Conservation (phyloP, 2,797 vertebrate genomes). For the Leontocebus nigricollis region DNA sequence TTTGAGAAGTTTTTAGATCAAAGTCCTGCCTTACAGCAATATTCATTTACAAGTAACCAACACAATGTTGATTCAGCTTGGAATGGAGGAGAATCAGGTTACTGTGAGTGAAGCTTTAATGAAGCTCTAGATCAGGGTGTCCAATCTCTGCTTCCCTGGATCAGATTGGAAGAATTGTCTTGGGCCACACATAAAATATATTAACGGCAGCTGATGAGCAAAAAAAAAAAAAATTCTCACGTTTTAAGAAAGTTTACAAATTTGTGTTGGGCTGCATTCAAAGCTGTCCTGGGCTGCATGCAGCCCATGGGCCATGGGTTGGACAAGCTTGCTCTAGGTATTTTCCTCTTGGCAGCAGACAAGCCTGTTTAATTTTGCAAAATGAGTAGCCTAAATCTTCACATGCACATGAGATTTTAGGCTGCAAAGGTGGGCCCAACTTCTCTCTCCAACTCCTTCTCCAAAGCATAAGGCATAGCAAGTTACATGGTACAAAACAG, state of each 20-base stretch:
- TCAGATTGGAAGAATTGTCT: background rate
- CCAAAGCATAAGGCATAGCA: background rate
- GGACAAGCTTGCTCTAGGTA: background rate
- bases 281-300: too few species aligned
- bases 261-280: too few species aligned
- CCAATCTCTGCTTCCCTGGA: too few species aligned
- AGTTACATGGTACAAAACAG: background rate
- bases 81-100: background rate
- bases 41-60: background rate
- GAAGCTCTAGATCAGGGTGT: background rate
- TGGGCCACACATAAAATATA: background rate
- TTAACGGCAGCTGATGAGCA: background rate
- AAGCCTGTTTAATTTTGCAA: constrained; percentile 21
- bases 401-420: constrained; percentile 11
- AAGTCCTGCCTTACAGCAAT: constrained; percentile 15
- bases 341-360: constrained; percentile 30
- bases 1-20: constrained; percentile 7
- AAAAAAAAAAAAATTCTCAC: too few species aligned
- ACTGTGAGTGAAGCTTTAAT: background rate
- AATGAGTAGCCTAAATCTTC: constrained; percentile 37
- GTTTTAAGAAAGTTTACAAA: too few species aligned
- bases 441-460: background rate
- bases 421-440: background rate
- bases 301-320: too few species aligned
- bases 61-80: constrained; percentile 1